A percentile compares a stretch with the other conserved stretches of the same genome.
phyloP scores from a whole-genome alignment of 23 tunicate genomes.

The Ciona savignyi region DNA sequence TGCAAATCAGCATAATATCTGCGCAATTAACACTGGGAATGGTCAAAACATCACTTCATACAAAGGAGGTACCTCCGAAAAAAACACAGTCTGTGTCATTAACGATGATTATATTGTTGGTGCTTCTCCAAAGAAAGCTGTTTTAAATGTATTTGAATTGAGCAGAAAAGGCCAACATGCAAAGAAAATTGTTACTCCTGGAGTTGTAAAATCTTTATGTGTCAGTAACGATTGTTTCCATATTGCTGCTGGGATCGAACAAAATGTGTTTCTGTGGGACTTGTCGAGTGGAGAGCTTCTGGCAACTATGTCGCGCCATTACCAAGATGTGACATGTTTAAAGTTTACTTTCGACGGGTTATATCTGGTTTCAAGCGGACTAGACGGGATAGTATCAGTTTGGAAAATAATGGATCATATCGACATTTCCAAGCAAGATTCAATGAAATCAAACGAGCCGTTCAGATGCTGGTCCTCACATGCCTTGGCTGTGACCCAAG shows the following conservation, averaged over 20 bases:
- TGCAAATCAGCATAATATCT: slow-evolving; percentile 43
- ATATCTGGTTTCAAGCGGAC: slow-evolving; percentile 38
- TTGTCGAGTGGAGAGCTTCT: slow-evolving; percentile 44
- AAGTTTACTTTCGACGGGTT: slow-evolving; percentile 33
- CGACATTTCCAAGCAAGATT: slow-evolving; percentile 1
- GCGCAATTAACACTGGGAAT: slow-evolving; percentile 14
- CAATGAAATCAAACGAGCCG: slow-evolving; percentile 21
- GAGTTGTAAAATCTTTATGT: slow-evolving; percentile 36
- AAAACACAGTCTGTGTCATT: slow-evolving; percentile 29
- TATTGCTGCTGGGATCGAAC: slow-evolving; percentile 61
- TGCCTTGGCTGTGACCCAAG: slow-evolving; percentile 13
- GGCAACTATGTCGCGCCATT: slow-evolving; percentile 46
- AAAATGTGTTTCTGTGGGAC: slow-evolving; percentile 61
- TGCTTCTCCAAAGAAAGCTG: slow-evolving; percentile 56
- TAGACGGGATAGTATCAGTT: slow-evolving; percentile 59
- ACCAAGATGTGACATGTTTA: slow-evolving; percentile 55
- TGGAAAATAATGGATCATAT: slow-evolving; percentile 44
- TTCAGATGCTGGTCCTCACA: slow-evolving; percentile 36
- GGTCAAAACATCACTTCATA: slow-evolving; percentile 36
- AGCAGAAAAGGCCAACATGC: slow-evolving; percentile 42
- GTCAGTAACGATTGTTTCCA: slow-evolving; percentile 28
- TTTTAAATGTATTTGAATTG: slow-evolving; percentile 51
- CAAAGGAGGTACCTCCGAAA: slow-evolving; percentile 34
- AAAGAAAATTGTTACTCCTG: slow-evolving; percentile 49
- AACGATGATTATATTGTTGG: slow-evolving; percentile 36